These are phyloP conservation scores for Alca torda DNA, from an alignment of 2,797 vertebrate species.

Conservation along the genomic window DNA sequence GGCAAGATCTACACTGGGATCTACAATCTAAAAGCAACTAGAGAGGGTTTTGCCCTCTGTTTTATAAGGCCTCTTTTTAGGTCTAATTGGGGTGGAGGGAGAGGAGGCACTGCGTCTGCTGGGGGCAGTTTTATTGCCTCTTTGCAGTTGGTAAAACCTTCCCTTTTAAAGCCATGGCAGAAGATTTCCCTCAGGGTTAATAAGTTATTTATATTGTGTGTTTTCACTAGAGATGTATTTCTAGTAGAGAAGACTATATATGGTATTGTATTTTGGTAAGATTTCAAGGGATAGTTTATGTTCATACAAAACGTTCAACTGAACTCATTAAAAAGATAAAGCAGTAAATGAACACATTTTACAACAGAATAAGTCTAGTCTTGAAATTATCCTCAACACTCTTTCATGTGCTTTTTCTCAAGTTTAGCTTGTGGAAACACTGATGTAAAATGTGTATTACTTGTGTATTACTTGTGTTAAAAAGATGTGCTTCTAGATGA, in stretches of 20 bases:
- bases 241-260: neutral
- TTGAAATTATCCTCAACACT: neutral
- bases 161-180: neutral
- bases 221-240: neutral
- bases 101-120: neutral
- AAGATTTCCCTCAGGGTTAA: neutral
- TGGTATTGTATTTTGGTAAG: neutral
- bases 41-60: neutral
- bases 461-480: neutral
- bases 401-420: neutral
- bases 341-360: neutral
- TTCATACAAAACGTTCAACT: neutral
- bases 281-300: neutral
- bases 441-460: neutral
- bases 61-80: neutral
- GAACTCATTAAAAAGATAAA: neutral
- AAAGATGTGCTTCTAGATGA: neutral
- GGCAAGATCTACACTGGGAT: neutral
- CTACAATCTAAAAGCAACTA: neutral
- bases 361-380: neutral
- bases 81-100: neutral
- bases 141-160: neutral
- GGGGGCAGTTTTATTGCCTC: neutral
- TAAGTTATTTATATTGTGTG: neutral
- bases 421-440: neutral